Percentiles rank a stretch among this genome's conserved stretches.
These are phyloP conservation scores for Aphidius colemani DNA, from an alignment of 2,888 invertebrate species.

Conservation along the genomic window DNA sequence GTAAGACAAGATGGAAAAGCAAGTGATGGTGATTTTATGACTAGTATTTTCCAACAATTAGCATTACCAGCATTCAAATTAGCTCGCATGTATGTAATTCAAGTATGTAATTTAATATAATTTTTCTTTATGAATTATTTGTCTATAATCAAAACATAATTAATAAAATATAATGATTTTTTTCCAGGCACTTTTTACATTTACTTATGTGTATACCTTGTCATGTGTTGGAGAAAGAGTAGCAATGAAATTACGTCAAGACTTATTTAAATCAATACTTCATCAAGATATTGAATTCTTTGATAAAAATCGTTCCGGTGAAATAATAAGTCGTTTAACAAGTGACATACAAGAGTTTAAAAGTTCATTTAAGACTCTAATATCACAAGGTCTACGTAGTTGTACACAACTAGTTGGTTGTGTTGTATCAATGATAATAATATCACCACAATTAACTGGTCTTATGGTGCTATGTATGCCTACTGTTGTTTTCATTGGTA, in stretches of 20 bases:
- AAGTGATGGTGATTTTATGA: constrained; percentile 52
- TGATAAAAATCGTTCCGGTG: constrained; percentile 88
- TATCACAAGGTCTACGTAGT: constrained; percentile 90
- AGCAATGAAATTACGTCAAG: constrained; percentile 78
- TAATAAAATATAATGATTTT: constrained; percentile 19
- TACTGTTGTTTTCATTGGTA: constrained; percentile 82
- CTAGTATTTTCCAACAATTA: constrained; percentile 67
- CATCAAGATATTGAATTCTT: constrained; percentile 90
- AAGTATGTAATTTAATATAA: constrained; percentile 64
- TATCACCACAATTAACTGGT: constrained; percentile 89
- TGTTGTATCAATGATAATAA: constrained; percentile 76
- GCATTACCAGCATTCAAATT: constrained; percentile 72
- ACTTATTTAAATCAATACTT: constrained; percentile 81
- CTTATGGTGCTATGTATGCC: constrained; percentile 86
- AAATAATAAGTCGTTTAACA: constrained; percentile 87
- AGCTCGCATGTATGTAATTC: constrained; percentile 71
- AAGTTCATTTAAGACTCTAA: constrained; percentile 90
- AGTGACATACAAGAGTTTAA: constrained; percentile 97
- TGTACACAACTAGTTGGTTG: constrained; percentile 86
- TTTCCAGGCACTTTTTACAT: constrained; percentile 80
- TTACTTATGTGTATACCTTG: constrained; percentile 84
- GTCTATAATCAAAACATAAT: not conserved
- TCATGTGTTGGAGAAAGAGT: constrained; percentile 88
- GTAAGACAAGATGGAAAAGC: constrained; percentile 57
- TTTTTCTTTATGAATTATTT: constrained; percentile 2